These are phyloP conservation scores for Setophaga petechia DNA, from an alignment of 2,113 vertebrate genomes.

Conservation along the genomic window DNA sequence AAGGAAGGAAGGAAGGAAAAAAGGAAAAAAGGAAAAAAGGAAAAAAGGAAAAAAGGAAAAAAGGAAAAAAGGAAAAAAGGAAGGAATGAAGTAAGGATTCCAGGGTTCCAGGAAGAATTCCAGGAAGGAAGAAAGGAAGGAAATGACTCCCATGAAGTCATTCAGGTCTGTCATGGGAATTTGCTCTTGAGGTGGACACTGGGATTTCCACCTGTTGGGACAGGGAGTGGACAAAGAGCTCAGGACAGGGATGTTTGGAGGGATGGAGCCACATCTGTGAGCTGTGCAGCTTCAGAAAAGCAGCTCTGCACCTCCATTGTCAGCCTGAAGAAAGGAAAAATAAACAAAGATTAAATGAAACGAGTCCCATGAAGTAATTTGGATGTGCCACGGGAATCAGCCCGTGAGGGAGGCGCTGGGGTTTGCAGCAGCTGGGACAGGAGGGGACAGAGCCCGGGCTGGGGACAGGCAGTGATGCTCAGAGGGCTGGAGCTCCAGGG, in stretches of 20 bases:
- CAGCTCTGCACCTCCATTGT: neutral
- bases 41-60: neutral
- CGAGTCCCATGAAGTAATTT: neutral
- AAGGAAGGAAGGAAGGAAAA: neutral
- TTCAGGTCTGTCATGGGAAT: neutral
- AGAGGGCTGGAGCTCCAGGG: neutral
- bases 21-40: neutral
- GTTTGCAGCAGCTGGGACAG: neutral
- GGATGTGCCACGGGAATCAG: neutral
- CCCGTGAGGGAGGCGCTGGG: accelerated
- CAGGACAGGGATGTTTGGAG: neutral
- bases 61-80: too few species aligned
- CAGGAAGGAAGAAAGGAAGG: neutral
- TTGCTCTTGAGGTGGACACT: too few species aligned
- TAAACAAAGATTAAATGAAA: neutral
- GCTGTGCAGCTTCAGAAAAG: neutral
- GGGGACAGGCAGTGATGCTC: neutral
- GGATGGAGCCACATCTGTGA: neutral
- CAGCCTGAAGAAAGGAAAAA: too few species aligned
- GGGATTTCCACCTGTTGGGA: neutral
- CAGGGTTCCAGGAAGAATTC: too few species aligned
- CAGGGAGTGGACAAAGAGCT: neutral
- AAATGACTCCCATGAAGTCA: neutral
- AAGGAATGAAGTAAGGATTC: too few species aligned
- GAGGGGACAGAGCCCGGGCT: neutral